Conservation (phyloP, 2,113 vertebrate species). For the Nerophis lumbriciformis region DNA sequence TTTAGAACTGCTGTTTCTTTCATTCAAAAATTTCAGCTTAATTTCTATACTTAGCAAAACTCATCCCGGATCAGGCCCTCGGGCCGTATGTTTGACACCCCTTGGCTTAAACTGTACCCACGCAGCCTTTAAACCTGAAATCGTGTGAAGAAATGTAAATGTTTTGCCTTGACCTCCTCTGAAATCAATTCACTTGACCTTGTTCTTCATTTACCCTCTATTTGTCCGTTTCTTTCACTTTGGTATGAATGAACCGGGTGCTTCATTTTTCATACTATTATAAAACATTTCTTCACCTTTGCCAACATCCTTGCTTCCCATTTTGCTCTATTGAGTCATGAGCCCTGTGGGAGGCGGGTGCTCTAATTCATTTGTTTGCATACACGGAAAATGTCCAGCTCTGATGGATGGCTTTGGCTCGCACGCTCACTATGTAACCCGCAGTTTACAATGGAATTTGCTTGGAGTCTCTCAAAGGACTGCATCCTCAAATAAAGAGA, state of each 20-base stretch:
- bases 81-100: too few species aligned
- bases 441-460: constrained; percentile 49
- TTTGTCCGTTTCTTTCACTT: constrained; percentile 41
- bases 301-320: constrained; percentile 27
- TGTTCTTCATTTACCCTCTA: constrained; percentile 39
- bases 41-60: too few species aligned
- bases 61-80: too few species aligned
- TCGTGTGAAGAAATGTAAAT: constrained; percentile 26
- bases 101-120: constrained; percentile 30
- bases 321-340: constrained; percentile 25
- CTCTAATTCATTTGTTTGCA: constrained; percentile 69
- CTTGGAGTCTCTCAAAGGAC: constrained; percentile 54
- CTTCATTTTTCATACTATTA: constrained; percentile 46
- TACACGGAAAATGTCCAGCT: constrained; percentile 53
- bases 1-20: too few species aligned
- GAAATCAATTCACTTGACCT: constrained; percentile 44
- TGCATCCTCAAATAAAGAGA: constrained; percentile 56
- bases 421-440: constrained; percentile 38
- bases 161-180: constrained; percentile 17
- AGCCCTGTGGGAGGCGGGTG: constrained; percentile 33
- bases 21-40: too few species aligned
- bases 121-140: constrained; percentile 22
- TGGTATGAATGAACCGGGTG: constrained; percentile 22
- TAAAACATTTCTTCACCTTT: constrained; percentile 36
- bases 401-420: constrained; percentile 66